Base-by-base conservation (phyloP, 2,113 vertebrate species). In the Oryzias celebensis region DNA sequence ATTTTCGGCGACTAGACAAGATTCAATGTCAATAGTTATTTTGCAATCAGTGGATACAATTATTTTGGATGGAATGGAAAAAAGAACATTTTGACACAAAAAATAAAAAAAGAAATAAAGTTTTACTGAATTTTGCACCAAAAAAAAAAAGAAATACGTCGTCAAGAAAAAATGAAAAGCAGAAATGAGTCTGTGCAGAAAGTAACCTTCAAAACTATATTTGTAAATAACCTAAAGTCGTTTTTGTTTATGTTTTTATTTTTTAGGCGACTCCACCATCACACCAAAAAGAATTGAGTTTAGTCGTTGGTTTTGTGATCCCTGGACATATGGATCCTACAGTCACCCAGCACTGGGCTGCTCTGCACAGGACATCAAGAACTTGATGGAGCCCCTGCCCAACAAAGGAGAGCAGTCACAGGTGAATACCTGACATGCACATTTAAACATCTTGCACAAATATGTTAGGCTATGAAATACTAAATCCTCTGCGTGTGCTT, bases 241-340 rank as follows among this genome's bases (percentile, higher is more conserved):
- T 28, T 28, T 28, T 5, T 28, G 26, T 6, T 28, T 13, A 36
- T 36, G 2, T 8, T 12, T 56, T 31, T 8, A 50, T 5, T 52
- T 14, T 65, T 75, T 23, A 99, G 97, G 96, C 52, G 93, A 97
- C 59, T 90, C 93, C 0, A 55, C 14, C 18, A 83, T 98, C 54
- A 89, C 92, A 0, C 83, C 91, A 12, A 90, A 62, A 78, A 91
- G 88, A 0, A 4, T 97, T 36, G 49, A 96, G 7, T 79, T 93
- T 17, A 94, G 96, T 16, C 77, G 61, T 56, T 98, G 97, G 97
- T 93, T 93, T 79, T 93, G 90, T 0, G 86, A 94, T 24, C 92
- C 91, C 0, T 96, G 94, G 84, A 95, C 94, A 23, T 87, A 74
- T 14, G 97, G 97, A 4, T 97, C 96, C 23, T 99, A 99, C 85